These are phyloP conservation scores for Syngnathus floridae DNA, from an alignment of 2,113 vertebrate genomes.

Conservation along the genomic window DNA sequence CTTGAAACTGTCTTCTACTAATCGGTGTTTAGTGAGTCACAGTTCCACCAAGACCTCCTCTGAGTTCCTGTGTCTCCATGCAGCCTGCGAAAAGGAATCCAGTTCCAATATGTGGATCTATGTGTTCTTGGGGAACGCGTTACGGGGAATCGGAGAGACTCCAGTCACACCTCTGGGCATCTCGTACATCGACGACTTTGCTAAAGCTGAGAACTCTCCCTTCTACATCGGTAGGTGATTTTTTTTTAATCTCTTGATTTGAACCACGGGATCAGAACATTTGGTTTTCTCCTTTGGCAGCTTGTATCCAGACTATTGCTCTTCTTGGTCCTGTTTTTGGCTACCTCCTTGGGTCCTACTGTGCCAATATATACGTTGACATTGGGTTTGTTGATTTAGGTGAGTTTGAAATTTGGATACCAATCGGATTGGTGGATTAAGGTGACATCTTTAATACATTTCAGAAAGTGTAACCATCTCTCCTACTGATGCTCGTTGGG, in stretches of 20 bases:
- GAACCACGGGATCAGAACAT: neutral
- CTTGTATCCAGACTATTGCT: slow-evolving; percentile 74
- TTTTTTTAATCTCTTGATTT: neutral
- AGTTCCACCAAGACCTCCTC: too few species aligned
- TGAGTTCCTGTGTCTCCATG: slow-evolving; percentile 5
- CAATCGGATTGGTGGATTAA: too few species aligned
- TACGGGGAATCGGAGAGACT: slow-evolving; percentile 88
- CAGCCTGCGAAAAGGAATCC: slow-evolving; percentile 73
- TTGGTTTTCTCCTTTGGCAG: slow-evolving; percentile 54
- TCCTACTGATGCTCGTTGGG: slow-evolving; percentile 86
- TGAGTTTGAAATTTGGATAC: slow-evolving; percentile 29
- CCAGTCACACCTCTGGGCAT: slow-evolving; percentile 83
- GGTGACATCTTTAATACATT: neutral
- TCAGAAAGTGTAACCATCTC: slow-evolving; percentile 80
- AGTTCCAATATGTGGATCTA: slow-evolving; percentile 82
- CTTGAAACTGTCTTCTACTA: too few species aligned
- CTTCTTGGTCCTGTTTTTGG: slow-evolving; percentile 81
- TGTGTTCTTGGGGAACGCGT: slow-evolving; percentile 81
- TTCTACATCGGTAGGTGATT: slow-evolving; percentile 79
- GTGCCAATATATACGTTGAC: slow-evolving; percentile 84
- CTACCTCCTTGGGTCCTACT: slow-evolving; percentile 77
- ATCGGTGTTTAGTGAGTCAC: too few species aligned
- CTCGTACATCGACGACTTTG: slow-evolving; percentile 89
- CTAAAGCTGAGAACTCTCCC: slow-evolving; percentile 78
- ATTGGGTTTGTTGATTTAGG: slow-evolving; percentile 81